Evolutionary conservation across 1,140 invertebrate species (phyloP), one percentile per base, ranked within the genome.

Genomic region (Agrypnia vestita): DNA sequence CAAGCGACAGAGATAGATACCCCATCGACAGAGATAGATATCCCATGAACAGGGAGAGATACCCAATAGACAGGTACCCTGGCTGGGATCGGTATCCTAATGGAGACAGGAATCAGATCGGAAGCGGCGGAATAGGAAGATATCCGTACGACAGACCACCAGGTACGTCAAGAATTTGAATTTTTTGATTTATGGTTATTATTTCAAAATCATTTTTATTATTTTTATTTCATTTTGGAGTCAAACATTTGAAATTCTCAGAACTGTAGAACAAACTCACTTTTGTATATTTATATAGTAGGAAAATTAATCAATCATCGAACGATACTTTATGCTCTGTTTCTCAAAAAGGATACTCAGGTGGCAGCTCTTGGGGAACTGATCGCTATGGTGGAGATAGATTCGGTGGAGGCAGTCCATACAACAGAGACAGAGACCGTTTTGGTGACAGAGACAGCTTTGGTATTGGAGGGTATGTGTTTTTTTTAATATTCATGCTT

Each of bases 81-180:
- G 85, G 87, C 79, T 89, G 88, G 85, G 87, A 89, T 82, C 89
- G 88, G 86, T 90, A 90, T 86, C 89, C 89, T 12, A 80, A 80
- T 72, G 86, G 86, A 4, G 86, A 85, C 81, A 84, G 87, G 49
- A 87, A 85, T 80, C 83, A 83, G 62, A 71, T 83, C 43, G 82
- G 80, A 51, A 82, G 67, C 59, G 80, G 84, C 46, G 84, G 81
- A 4, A 62, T 80, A 55, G 84, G 82, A 51, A 85, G 85, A 8
- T 84, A 83, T n/a, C 82, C 84, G n/a, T 87, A 85, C 53, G 85
- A 85, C 43, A 80, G 79, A 79, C 62, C 76, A 81, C 79, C 82
- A 81, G 82, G 82, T 77, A 75, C 12, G 72, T 46, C 49, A 3
- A 25, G 12, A 25, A 11, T 62, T 25, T 62, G 17, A 7, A 9